Evolutionary conservation across 2,797 vertebrate species (phyloP).

Genomic region (Pagetopsis macropterus): DNA sequence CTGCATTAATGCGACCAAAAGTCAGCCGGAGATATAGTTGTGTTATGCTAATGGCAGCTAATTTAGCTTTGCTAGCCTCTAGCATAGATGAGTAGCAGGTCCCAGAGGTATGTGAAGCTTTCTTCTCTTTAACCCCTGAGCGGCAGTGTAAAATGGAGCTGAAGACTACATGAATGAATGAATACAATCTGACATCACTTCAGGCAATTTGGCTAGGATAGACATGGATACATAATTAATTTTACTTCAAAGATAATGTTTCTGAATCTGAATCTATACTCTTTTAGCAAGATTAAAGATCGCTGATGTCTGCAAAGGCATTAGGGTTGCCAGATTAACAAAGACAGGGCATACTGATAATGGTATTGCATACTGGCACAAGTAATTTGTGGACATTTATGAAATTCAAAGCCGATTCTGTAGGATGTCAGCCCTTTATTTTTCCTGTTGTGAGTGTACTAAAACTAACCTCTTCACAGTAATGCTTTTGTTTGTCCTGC

Average conservation of each 20-base stretch:
- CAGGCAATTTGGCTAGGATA: not conserved
- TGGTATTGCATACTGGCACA: constrained; percentile 9
- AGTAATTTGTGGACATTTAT: constrained; percentile 25
- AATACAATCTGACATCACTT: constrained; percentile 1
- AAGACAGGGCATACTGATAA: constrained; percentile 16
- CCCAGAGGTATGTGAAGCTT: not conserved
- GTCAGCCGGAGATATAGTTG: not conserved
- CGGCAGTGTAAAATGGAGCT: not conserved
- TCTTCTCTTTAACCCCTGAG: not conserved
- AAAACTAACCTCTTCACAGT: constrained; percentile 2
- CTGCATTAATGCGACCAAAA: too few relatives aligned
- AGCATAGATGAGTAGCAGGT: not conserved
- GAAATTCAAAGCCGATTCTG: constrained; percentile 24
- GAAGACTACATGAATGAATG: not conserved
- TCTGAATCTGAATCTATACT: constrained; percentile 14
- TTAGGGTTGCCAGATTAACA: constrained; percentile 6
- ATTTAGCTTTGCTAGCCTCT: not conserved
- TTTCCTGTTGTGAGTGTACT: not conserved
- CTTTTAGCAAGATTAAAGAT: constrained; percentile 35
- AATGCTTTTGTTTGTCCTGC: constrained; percentile 24
- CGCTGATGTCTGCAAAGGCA: constrained; percentile 30
- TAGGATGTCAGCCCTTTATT: constrained; percentile 24
- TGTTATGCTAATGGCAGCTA: not conserved
- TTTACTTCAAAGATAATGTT: constrained; percentile 21
- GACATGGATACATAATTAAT: constrained; percentile 24